Conservation (phyloP, 1,140 invertebrate species). For the Pomacea maculata region DNA sequence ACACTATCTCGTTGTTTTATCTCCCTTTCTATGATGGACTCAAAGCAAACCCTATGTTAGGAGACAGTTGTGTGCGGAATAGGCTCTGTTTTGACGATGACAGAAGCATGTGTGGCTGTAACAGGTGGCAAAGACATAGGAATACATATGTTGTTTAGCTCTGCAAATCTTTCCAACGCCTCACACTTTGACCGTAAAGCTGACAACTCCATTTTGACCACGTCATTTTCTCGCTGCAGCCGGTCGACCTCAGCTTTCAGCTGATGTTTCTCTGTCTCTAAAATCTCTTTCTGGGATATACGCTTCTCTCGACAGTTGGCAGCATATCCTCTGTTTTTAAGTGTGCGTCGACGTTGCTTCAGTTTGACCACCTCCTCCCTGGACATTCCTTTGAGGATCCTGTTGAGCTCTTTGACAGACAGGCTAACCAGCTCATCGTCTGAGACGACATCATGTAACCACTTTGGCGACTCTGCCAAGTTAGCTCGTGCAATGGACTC, state of each 20-base stretch:
- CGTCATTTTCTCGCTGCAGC: conserved; percentile 59
- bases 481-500: conserved; percentile 25
- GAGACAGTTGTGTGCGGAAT: conserved; percentile 23
- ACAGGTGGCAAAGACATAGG: conserved; percentile 37
- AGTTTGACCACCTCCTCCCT: conserved; percentile 88
- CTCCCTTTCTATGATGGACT: conserved; percentile 11
- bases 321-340: conserved; percentile 99
- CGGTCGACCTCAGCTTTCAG: conserved; percentile 57
- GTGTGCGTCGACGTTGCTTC: conserved; percentile 94
- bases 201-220: conserved; percentile 60
- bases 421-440: conserved; percentile 91
- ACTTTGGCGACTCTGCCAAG: conserved; percentile 6
- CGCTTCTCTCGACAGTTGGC: conserved; percentile 87
- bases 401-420: conserved; percentile 95
- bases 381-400: conserved; percentile 88
- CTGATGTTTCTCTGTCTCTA: conserved; percentile 79
- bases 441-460: conserved; percentile 52
- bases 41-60: conserved; percentile 4
- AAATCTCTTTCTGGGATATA: conserved; percentile 64
- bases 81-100: conserved; percentile 51
- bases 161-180: conserved; percentile 57
- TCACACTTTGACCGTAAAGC: conserved; percentile 58
- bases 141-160: conserved; percentile 53
- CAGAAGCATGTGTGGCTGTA: conserved; percentile 40
- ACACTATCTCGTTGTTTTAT: conserved; percentile 7